A percentile compares a stretch with the other conserved stretches of the same genome.
These are phyloP conservation scores for Drosophila malerkotliana DNA, from an alignment of 1,140 invertebrate genomes.

Conservation along the genomic window DNA sequence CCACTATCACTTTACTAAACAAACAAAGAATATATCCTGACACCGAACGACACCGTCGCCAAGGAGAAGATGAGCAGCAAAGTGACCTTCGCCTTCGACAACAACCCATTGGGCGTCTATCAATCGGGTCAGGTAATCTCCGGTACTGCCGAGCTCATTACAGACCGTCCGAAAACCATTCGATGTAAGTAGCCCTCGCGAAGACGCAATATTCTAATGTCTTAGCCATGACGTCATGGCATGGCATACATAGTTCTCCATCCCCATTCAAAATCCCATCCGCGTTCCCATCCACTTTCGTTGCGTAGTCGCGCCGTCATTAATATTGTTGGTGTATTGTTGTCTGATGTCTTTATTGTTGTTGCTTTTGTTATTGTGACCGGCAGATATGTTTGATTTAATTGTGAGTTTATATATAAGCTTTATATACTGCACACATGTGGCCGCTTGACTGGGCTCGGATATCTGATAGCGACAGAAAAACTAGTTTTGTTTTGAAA, in stretches of 20 bases:
- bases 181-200: conserved; percentile 70
- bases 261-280: conserved; percentile 19
- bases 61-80: conserved; percentile 71
- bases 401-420: conserved; percentile 4
- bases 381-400: conserved; percentile 41
- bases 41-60: conserved; percentile 40
- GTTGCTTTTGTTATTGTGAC: conserved; percentile 48
- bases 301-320: conserved; percentile 66
- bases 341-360: conserved; percentile 22
- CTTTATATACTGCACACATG: conserved; percentile 31
- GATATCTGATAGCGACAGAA: conserved; percentile 56
- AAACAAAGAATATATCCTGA: conserved; percentile 33
- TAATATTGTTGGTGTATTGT: conserved; percentile 41
- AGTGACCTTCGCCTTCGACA: conserved; percentile 84
- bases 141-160: conserved; percentile 84
- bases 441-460: conserved; percentile 44
- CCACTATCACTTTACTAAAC: conserved; percentile 30
- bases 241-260: conserved; percentile 1
- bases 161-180: conserved; percentile 85
- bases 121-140: conserved; percentile 85
- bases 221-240: conserved; percentile 65
- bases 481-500: conserved; percentile 71
- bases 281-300: conserved; percentile 49
- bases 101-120: conserved; percentile 84
- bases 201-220: conserved; percentile 49